These are phyloP conservation scores for Ceratina australensis DNA, from an alignment of 1,140 invertebrate genomes.

Conservation along the genomic window DNA sequence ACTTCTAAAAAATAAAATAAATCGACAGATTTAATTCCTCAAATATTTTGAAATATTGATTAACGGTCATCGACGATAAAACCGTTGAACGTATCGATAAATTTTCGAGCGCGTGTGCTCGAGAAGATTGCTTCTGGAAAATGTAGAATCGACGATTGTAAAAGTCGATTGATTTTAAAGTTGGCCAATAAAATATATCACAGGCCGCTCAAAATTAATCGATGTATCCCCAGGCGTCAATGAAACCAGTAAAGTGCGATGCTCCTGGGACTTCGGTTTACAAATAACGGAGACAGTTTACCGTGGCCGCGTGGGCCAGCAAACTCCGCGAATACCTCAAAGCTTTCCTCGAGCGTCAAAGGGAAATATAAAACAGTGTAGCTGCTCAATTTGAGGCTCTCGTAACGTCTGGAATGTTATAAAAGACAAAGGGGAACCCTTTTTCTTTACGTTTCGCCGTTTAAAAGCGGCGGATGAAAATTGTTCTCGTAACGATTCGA, in stretches of 20 bases:
- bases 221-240: not conserved
- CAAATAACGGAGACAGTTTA: constrained; percentile 9
- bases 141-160: too few relatives aligned
- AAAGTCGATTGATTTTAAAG: too few relatives aligned
- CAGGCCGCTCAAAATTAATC: not conserved
- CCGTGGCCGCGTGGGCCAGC: not conserved
- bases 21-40: too few relatives aligned
- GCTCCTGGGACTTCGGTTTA: not conserved
- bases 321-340: not conserved
- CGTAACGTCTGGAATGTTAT: not conserved
- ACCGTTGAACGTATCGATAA: too few relatives aligned
- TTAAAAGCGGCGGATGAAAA: not conserved
- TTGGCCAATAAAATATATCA: too few relatives aligned
- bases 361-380: not conserved
- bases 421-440: not conserved
- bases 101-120: too few relatives aligned
- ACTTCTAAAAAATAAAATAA: too few relatives aligned
- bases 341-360: not conserved
- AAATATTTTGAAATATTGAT: too few relatives aligned
- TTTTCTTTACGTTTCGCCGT: not conserved
- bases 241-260: not conserved
- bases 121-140: too few relatives aligned
- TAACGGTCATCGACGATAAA: too few relatives aligned
- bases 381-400: constrained; percentile 7
- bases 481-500: too few relatives aligned